phyloP scores from a whole-genome alignment of 2,113 vertebrate species.

The Lampris incognitus region DNA sequence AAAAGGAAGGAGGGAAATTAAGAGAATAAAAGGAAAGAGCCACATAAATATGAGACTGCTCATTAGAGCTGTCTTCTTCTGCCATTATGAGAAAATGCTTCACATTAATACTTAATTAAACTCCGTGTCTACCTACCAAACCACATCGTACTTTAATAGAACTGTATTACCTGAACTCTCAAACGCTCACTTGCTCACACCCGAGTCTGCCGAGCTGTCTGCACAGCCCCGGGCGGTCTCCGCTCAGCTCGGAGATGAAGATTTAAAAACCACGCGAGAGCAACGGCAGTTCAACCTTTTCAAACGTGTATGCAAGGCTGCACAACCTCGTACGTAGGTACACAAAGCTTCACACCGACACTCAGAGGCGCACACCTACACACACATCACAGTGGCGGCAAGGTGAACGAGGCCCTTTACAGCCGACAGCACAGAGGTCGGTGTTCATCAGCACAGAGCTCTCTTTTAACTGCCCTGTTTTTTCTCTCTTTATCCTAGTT shows the following conservation, averaged over 20 bases:
- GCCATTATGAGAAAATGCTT: slow-evolving; percentile 8
- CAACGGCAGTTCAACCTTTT: background rate
- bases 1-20: background rate
- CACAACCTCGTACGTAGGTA: background rate
- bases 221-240: slow-evolving; percentile 2
- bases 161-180: slow-evolving; percentile 1
- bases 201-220: background rate
- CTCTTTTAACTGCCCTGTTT: too few species aligned
- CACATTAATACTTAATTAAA: slow-evolving; percentile 19
- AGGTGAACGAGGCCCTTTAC: too few species aligned
- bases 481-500: too few species aligned
- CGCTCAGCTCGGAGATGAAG: slow-evolving; percentile 11
- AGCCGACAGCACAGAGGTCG: too few species aligned
- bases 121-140: background rate
- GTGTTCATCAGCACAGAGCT: too few species aligned
- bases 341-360: too few species aligned
- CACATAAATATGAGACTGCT: background rate
- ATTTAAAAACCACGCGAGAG: slow-evolving; percentile 12
- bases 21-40: background rate
- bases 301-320: background rate
- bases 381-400: too few species aligned
- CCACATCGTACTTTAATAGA: slow-evolving; percentile 29
- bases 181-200: background rate
- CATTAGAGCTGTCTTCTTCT: background rate
- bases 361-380: too few species aligned